Base-by-base conservation (phyloP, 2,888 invertebrate genomes). In the Mythimna pallens region DNA sequence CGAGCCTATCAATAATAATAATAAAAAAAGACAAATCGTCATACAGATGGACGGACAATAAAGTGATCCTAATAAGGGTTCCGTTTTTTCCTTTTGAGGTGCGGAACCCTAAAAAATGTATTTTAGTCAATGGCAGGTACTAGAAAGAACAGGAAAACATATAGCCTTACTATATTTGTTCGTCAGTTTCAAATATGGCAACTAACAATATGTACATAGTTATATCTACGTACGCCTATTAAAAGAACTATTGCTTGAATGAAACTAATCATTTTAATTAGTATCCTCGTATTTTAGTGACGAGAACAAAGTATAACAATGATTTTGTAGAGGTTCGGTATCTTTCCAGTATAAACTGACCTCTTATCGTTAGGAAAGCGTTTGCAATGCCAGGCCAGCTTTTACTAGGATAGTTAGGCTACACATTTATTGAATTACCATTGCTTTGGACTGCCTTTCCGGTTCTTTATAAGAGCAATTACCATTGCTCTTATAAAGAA, bases 201-300 rank as follows among this genome's bases (percentile, higher is more conserved):
- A 25, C 1, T 25, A 25, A 25, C 2, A 25, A 25, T 25, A 25
- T 17, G 14, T 52, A 14, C 14, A 14, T 43, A 50, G 17, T 3
- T 30, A 50, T 50, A 50, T 17, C 50, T 25, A 17, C n/a, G 17
- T 40, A 12, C 10, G 70, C 40, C 30, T 1, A 1, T 43, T 67
- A 22, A 40, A 40, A 22, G 0, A 54, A 34, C 50, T 43, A 12
- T 17, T 66, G 17, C n/a, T 76, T 43, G 22, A 75, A 75, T 72
- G 43, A 17, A 54, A 57, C n/a, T 25, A 54, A 40, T 22, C 22
- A 36, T 61, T 2, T 9, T 20, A 25, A 65, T 66, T 14, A 10
- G 12, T 78, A 54, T 71, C 6, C 54, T 61, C 9, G n/a, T 30
- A 12, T 17, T 20, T 59, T 36, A 54, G 5, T 12, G n/a, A 78